Evolutionary conservation across 2,888 invertebrate genomes (phyloP).

Genomic region (Mythimna lalbum): DNA sequence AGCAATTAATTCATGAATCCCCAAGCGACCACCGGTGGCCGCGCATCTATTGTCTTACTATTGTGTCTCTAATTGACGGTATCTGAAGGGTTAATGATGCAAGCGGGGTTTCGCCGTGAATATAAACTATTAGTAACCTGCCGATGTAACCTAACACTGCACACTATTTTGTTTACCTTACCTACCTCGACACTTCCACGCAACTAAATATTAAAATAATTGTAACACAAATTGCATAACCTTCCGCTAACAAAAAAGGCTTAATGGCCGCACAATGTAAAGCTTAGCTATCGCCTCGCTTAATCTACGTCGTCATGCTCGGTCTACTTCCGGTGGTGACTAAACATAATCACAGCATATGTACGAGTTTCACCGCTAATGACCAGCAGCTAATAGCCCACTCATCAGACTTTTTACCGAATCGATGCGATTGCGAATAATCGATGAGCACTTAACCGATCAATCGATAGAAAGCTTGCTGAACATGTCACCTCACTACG

Average conservation of each 20-base stretch:
- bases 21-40: too few species aligned
- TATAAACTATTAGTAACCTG: neutral
- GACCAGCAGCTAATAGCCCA: constrained; percentile 49
- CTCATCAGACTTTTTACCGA: constrained; percentile 61
- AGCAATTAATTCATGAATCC: too few species aligned
- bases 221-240: constrained; percentile 23
- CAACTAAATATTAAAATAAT: neutral
- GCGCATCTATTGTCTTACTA: too few species aligned
- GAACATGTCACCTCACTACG: constrained; percentile 24
- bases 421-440: constrained; percentile 59
- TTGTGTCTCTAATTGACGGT: too few species aligned
- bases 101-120: too few species aligned
- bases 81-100: too few species aligned
- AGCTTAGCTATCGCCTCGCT: constrained; percentile 44
- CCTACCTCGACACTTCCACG: neutral
- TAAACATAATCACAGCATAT: constrained; percentile 57
- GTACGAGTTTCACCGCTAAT: constrained; percentile 61
- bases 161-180: neutral
- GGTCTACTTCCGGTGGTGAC: constrained; percentile 50
- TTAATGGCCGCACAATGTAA: constrained; percentile 15
- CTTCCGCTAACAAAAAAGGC: constrained; percentile 5
- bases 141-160: neutral
- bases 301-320: constrained; percentile 16
- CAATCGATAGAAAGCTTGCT: constrained; percentile 60
- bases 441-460: constrained; percentile 56